Percentiles rank a stretch among this genome's conserved stretches.
phyloP scores from a whole-genome alignment of 2,113 vertebrate species.

The Cardinalis cardinalis region DNA sequence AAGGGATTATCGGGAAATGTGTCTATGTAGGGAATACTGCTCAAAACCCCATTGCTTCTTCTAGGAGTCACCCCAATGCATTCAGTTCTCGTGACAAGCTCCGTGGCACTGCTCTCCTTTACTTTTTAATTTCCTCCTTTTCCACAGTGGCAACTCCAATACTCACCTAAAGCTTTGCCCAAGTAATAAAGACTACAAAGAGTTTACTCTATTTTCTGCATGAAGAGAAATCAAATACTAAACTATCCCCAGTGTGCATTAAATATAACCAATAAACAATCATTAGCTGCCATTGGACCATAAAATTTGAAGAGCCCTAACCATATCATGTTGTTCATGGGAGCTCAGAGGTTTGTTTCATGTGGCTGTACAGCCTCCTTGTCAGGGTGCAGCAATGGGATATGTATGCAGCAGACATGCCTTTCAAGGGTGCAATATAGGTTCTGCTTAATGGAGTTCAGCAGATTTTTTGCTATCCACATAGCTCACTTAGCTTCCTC shows the following conservation, averaged over 20 bases:
- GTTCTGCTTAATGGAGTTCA: background rate
- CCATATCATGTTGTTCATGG: slow-evolving; percentile 13
- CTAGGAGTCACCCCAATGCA: background rate
- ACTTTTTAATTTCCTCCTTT: slow-evolving; percentile 38
- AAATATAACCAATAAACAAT: slow-evolving; percentile 66
- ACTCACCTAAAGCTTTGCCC: background rate
- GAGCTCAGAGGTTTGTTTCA: background rate
- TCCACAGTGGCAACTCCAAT: background rate
- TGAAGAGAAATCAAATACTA: slow-evolving; percentile 43
- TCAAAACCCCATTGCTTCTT: background rate
- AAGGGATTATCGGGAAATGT: background rate
- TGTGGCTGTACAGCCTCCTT: background rate
- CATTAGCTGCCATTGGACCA: slow-evolving; percentile 35
- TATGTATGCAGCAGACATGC: background rate
- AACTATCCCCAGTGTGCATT: slow-evolving; percentile 40
- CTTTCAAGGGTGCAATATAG: background rate
- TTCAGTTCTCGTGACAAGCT: background rate
- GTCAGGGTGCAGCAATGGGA: background rate
- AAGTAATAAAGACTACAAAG: slow-evolving; percentile 42
- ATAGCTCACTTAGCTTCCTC: background rate
- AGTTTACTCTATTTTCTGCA: slow-evolving; percentile 58
- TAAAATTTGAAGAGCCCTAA: slow-evolving; percentile 38
- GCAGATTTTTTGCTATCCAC: too few relatives aligned
- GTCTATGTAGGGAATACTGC: background rate
- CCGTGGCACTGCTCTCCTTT: background rate